Evolutionary conservation across 2,113 vertebrate species (phyloP).

Genomic region (Calypte anna): DNA sequence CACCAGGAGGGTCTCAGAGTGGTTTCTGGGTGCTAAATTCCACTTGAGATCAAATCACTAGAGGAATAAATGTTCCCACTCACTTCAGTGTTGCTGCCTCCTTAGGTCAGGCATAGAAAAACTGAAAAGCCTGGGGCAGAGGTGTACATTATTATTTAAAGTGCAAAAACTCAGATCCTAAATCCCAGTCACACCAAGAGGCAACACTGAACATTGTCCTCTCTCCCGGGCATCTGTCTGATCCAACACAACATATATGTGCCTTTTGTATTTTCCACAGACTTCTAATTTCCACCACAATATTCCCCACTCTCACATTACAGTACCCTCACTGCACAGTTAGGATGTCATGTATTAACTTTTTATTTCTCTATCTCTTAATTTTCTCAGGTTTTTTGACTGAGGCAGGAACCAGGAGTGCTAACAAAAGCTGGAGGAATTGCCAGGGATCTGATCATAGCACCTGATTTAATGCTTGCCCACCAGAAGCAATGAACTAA

Average conservation of each 20-base stretch:
- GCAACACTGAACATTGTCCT: background rate
- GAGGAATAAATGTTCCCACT: background rate
- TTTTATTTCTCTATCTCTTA: background rate
- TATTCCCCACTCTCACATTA: background rate
- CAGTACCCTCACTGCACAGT: background rate
- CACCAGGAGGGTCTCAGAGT: background rate
- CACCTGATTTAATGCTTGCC: background rate
- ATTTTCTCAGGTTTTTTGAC: background rate
- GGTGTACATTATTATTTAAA: background rate
- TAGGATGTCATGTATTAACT: background rate
- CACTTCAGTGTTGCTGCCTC: background rate
- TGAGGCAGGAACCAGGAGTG: background rate
- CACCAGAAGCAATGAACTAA: background rate
- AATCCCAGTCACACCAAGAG: background rate
- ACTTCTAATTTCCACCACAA: background rate
- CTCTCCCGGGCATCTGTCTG: background rate
- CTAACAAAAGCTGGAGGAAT: background rate
- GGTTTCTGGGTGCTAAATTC: accelerated
- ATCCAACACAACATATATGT: background rate
- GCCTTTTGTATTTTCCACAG: background rate
- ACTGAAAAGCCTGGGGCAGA: background rate
- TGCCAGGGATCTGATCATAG: background rate
- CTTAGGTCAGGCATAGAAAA: background rate
- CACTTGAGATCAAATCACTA: accelerated
- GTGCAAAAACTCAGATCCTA: background rate